These are phyloP conservation scores for Sphecodes monilicornis DNA, from an alignment of 2,888 invertebrate genomes.

Conservation along the genomic window DNA sequence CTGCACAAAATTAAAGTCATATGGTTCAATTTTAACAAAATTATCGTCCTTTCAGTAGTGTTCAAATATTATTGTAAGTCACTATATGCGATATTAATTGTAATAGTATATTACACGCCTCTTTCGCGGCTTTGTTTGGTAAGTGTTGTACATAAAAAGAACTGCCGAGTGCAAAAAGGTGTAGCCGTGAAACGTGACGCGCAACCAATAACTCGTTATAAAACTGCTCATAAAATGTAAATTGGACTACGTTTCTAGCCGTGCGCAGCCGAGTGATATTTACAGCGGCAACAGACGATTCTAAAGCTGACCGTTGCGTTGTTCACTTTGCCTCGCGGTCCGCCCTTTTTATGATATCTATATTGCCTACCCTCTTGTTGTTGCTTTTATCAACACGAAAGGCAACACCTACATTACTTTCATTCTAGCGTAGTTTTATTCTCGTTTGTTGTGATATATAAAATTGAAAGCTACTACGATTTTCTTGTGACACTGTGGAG, in stretches of 20 bases:
- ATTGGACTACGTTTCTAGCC: slow-evolving; percentile 40
- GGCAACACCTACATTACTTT: not conserved
- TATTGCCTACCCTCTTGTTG: slow-evolving; percentile 6
- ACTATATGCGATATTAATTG: not conserved
- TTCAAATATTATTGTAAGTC: no score
- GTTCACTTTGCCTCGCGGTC: slow-evolving; percentile 18
- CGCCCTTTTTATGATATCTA: slow-evolving; percentile 29
- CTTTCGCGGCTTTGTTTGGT: not conserved
- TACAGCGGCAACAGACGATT: slow-evolving; percentile 60
- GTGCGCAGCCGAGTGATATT: slow-evolving; percentile 49
- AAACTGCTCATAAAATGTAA: slow-evolving; percentile 57
- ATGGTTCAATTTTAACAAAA: no score
- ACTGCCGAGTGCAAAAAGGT: slow-evolving; percentile 28
- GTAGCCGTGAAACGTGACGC: slow-evolving; percentile 48
- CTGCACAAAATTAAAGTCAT: no score
- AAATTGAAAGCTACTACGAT: slow-evolving; percentile 10
- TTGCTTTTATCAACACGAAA: not conserved
- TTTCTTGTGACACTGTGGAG: not conserved
- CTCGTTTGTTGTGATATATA: not conserved
- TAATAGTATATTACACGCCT: not conserved
- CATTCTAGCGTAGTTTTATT: slow-evolving; percentile 8
- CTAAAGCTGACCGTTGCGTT: slow-evolving; percentile 63
- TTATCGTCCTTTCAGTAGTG: no score
- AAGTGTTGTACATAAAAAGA: slow-evolving; percentile 13
- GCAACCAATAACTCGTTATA: slow-evolving; percentile 59